Percentiles rank a stretch among this genome's conserved stretches.
Evolutionary conservation across 1,140 invertebrate species (phyloP).

Genomic region (Epicauta chinensis): DNA sequence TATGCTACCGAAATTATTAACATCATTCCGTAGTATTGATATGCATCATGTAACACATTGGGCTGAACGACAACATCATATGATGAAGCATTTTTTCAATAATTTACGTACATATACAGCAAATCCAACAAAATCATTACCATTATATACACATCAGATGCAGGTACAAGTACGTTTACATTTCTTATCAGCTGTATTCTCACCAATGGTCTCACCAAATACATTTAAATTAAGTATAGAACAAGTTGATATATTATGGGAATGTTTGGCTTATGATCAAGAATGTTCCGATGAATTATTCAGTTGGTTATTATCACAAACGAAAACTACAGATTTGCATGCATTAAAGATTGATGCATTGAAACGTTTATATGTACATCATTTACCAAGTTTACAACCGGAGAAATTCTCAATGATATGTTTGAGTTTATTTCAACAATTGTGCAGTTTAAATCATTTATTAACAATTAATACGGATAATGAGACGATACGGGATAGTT

Average conservation of each 20-base stretch:
- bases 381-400: constrained; percentile 79
- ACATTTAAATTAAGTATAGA: constrained; percentile 81
- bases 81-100: constrained; percentile 90
- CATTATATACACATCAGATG: constrained; percentile 75
- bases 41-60: constrained; percentile 78
- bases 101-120: constrained; percentile 62
- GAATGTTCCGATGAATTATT: constrained; percentile 87
- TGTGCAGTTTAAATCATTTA: constrained; percentile 76
- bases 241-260: constrained; percentile 86
- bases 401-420: constrained; percentile 89
- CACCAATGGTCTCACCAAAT: constrained; percentile 81
- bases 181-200: constrained; percentile 89
- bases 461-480: constrained; percentile 50
- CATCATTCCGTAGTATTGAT: constrained; percentile 79
- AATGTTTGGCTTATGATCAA: constrained; percentile 75
- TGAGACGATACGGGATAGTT: constrained; percentile 41
- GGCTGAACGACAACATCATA: constrained; percentile 82
- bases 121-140: constrained; percentile 35
- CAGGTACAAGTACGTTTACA: constrained; percentile 85
- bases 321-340: constrained; percentile 85
- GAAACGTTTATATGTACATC: constrained; percentile 80
- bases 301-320: constrained; percentile 85
- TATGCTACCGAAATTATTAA: constrained; percentile 81
- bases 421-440: constrained; percentile 81
- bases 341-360: constrained; percentile 80